Evolutionary conservation across 2,797 vertebrate genomes (phyloP).

Genomic region (Sarcoramphus papa): DNA sequence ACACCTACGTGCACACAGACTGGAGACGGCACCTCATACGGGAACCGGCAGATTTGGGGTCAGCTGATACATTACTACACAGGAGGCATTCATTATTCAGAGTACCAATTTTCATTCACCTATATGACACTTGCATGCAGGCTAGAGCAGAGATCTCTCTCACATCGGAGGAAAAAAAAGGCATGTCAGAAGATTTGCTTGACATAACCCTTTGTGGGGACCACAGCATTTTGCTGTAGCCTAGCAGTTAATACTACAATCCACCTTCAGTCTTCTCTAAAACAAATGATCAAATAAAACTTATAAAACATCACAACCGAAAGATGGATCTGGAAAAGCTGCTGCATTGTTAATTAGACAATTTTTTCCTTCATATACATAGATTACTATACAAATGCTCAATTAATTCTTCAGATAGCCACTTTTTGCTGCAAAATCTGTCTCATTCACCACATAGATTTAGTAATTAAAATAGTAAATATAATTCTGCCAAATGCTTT

Average conservation of each 20-base stretch:
- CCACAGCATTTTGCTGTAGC: not conserved
- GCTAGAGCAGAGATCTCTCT: not conserved
- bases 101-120: not conserved
- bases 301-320: not conserved
- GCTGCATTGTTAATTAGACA: not conserved
- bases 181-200: not conserved
- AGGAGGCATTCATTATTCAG: not conserved
- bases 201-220: not conserved
- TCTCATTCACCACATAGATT: not conserved
- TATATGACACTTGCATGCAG: not conserved
- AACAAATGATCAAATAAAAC: not conserved
- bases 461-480: too few species aligned
- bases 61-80: not conserved
- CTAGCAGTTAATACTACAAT: not conserved
- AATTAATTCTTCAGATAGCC: not conserved
- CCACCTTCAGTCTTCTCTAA: not conserved
- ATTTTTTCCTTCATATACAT: not conserved
- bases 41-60: too few species aligned
- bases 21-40: too few species aligned
- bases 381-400: not conserved
- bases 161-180: not conserved
- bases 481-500: too few species aligned
- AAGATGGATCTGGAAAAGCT: not conserved
- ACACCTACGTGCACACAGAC: accelerated
- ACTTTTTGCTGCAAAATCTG: not conserved